Conservation (phyloP, 1,140 invertebrate genomes). For the Nixonia krombeini region DNA sequence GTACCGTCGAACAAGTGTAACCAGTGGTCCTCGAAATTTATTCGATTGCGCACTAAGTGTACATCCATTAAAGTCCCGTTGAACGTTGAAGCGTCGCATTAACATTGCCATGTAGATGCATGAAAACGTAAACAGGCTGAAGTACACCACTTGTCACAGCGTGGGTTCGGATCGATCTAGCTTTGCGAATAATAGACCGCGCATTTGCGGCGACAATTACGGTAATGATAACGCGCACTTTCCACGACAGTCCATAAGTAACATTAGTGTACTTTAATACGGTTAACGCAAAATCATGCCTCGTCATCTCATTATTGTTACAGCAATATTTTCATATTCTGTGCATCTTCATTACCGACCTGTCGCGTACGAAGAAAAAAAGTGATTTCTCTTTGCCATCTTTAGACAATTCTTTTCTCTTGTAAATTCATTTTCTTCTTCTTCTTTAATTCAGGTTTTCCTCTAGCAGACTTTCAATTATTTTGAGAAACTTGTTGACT, state of each 20-base stretch:
- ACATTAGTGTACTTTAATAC: slow-evolving; percentile 46
- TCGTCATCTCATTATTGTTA: slow-evolving; percentile 39
- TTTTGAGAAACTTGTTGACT: no score
- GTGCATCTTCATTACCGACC: slow-evolving; percentile 3
- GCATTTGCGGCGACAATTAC: slow-evolving; percentile 49
- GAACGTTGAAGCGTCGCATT: slow-evolving; percentile 47
- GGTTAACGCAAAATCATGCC: slow-evolving; percentile 35
- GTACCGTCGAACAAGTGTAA: slow-evolving; percentile 35
- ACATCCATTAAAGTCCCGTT: slow-evolving; percentile 50
- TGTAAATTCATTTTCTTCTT: no score
- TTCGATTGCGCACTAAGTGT: slow-evolving; percentile 43
- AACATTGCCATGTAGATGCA: slow-evolving; percentile 49
- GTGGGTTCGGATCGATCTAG: slow-evolving; percentile 47
- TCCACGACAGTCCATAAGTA: slow-evolving; percentile 44
- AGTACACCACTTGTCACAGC: slow-evolving; percentile 51
- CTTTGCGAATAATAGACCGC: slow-evolving; percentile 51
- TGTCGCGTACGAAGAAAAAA: no score
- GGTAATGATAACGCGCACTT: slow-evolving; percentile 50
- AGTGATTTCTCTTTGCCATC: no score
- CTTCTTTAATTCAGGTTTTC: no score
- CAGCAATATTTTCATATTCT: slow-evolving; percentile 8
- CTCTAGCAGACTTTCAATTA: no score
- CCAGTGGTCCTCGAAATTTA: slow-evolving; percentile 37
- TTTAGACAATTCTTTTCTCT: no score
- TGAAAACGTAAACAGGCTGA: slow-evolving; percentile 53